phyloP scores from a whole-genome alignment of 2,888 invertebrate genomes.

The Stenichneumon culpator region DNA sequence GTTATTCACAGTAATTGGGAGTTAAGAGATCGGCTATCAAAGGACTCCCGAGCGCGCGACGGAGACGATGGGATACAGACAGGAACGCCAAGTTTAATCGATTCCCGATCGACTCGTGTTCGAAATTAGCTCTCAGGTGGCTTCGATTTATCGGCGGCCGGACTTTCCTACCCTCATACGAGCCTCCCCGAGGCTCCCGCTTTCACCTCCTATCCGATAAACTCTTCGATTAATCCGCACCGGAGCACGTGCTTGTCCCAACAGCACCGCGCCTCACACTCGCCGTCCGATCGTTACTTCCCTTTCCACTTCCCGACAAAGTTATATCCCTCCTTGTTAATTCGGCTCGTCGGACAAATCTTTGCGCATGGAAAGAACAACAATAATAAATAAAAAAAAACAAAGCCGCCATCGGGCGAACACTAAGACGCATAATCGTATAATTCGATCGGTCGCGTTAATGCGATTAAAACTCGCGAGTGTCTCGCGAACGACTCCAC shows the following conservation, averaged over 20 bases:
- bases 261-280: not conserved
- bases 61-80: not conserved
- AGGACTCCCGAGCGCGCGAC: conserved; percentile 22
- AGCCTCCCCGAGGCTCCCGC: conserved; percentile 1
- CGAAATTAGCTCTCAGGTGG: conserved; percentile 68
- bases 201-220: conserved; percentile 27
- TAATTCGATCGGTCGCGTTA: not conserved
- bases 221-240: conserved; percentile 61
- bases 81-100: conserved; percentile 57
- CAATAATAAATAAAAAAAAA: no score
- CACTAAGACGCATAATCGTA: not conserved
- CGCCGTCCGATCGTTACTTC: not conserved
- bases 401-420: not conserved
- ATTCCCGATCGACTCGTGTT: conserved; percentile 66
- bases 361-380: not conserved
- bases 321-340: not conserved
- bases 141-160: conserved; percentile 66
- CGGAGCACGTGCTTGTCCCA: not conserved
- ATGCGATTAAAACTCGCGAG: not conserved
- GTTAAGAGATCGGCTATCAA: conserved; percentile 66
- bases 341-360: not conserved
- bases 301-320: not conserved
- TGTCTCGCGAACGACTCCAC: not conserved
- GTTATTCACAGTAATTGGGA: conserved; percentile 66
- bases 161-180: conserved; percentile 53